These are phyloP conservation scores for Nomia melanderi DNA, from an alignment of 1,140 invertebrate genomes.

Conservation along the genomic window DNA sequence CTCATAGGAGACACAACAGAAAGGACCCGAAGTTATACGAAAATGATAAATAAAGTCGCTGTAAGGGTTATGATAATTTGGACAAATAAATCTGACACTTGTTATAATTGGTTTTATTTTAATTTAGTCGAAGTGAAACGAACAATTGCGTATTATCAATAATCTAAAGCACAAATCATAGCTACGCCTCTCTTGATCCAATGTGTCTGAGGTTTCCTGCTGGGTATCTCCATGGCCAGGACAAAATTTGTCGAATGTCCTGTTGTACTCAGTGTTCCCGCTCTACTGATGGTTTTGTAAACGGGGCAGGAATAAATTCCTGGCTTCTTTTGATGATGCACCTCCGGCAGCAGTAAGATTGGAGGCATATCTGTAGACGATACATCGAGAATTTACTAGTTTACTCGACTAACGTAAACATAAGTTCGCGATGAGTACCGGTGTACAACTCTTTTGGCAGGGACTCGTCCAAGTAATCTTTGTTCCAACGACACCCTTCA, in stretches of 20 bases:
- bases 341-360: conserved; percentile 84
- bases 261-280: conserved; percentile 88
- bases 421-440: conserved; percentile 71
- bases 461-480: conserved; percentile 83
- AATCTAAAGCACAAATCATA: conserved; percentile 88
- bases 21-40: conserved; percentile 60
- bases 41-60: conserved; percentile 41
- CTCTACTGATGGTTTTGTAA: conserved; percentile 87
- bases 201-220: conserved; percentile 83
- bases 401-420: too few relatives aligned
- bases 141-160: conserved; percentile 78
- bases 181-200: conserved; percentile 92
- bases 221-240: conserved; percentile 85
- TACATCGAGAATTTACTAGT: not conserved
- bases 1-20: conserved; percentile 16
- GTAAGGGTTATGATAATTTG: not conserved
- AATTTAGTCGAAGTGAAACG: not conserved
- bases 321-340: conserved; percentile 76
- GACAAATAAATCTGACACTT: not conserved
- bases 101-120: too few relatives aligned
- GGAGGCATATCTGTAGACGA: conserved; percentile 83
- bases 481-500: conserved; percentile 87
- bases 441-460: conserved; percentile 85
- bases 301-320: conserved; percentile 86
- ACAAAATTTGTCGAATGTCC: conserved; percentile 92